Evolutionary conservation across 2,888 invertebrate species (phyloP), one percentile per base, ranked within the genome.

Genomic region (Terebella lapidaria): DNA sequence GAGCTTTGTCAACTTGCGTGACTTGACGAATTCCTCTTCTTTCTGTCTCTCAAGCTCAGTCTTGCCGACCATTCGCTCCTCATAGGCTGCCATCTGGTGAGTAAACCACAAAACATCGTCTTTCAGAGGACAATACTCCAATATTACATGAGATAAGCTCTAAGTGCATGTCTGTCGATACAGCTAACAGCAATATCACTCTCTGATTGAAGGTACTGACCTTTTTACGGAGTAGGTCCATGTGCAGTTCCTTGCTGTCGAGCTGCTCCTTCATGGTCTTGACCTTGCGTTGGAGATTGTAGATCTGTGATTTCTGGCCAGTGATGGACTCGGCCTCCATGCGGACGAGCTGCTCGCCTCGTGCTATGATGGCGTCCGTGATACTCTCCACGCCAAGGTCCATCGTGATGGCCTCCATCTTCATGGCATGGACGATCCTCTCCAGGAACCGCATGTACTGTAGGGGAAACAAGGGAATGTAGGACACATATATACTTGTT

Each of bases 161-260:
- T 15, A 15, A 10, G n/a, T n/a, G n/a, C n/a, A 15, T 35, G 10
- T n/a, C 42, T 35, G n/a, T 35, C 42, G n/a, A 15, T 10, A 10
- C 42, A 35, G 10, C 42, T 35, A 10, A 15, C 42, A 35, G 42
- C 42, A 35, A 35, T 35, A 35, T 35, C 10, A 15, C 10, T 35
- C 42, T 15, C 42, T 15, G 10, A 35, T 15, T 35, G 10, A 79
- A 92, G 89, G 18, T 85, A 60, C 88, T 88, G 57, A 94, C 83
- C 80, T 95, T 95, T 69, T 93, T 87, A 49, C 93, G 85, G 54
- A 94, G 83, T 61, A 94, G 84, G 81, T 95, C 94, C 74, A 94
- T 83, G 78, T 95, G 94, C 46, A 94, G 84, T 76, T 95, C 95
- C 72, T 93, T 88, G 60, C 93, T 87, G 75, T 94, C 93, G 29